These are phyloP conservation scores for Aphis gossypii DNA, from an alignment of 1,140 invertebrate species.

Conservation along the genomic window DNA sequence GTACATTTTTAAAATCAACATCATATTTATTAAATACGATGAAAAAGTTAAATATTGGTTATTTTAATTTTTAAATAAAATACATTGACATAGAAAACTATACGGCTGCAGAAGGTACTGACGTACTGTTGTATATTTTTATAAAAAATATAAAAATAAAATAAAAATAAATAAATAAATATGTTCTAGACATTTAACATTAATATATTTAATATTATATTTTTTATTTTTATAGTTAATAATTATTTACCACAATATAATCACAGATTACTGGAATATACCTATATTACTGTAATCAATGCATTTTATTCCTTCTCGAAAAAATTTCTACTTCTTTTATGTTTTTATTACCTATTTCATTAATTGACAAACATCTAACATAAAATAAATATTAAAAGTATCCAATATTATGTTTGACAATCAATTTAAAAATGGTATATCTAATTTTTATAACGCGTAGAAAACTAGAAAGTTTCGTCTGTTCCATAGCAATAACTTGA, in stretches of 20 bases:
- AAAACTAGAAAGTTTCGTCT: constrained; percentile 1
- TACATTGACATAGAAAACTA: not conserved
- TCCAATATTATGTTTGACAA: not conserved
- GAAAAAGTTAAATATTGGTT: not conserved
- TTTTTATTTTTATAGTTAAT: no score
- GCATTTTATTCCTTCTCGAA: not conserved
- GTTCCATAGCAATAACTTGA: not conserved
- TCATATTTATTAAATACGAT: not conserved
- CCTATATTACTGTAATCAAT: not conserved
- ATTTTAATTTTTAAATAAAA: not conserved
- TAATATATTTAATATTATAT: no score
- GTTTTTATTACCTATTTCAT: not conserved
- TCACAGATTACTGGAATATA: not conserved
- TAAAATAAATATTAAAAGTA: not conserved
- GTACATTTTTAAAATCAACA: no score
- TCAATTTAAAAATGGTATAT: not conserved
- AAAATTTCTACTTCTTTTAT: not conserved
- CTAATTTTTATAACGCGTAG: not conserved
- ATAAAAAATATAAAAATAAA: no score
- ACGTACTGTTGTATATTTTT: no score
- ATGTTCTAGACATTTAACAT: no score
- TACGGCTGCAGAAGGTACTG: not conserved
- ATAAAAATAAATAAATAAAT: no score
- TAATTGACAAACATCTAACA: not conserved
- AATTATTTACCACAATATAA: no score